Evolutionary conservation across 2,113 vertebrate species (phyloP).

Genomic region (Oryzias woworae): DNA sequence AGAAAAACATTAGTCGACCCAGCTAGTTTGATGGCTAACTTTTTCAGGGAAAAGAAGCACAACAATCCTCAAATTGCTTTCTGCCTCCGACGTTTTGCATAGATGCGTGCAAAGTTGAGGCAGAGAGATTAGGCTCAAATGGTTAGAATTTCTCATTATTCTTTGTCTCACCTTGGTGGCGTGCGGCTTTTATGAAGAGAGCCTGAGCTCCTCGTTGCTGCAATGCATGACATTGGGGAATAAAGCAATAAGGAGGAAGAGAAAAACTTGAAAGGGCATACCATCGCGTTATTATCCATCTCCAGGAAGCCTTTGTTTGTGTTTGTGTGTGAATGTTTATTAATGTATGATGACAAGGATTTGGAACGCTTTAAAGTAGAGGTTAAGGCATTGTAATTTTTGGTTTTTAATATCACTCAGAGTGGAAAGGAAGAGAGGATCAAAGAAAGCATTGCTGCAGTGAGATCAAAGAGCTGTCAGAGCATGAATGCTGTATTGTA

Average conservation of each 20-base stretch:
- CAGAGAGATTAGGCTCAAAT: slow-evolving; percentile 60
- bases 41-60: slow-evolving; percentile 42
- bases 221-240: slow-evolving; percentile 61
- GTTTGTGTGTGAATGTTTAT: slow-evolving; percentile 46
- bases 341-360: slow-evolving; percentile 64
- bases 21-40: slow-evolving; percentile 67
- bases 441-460: slow-evolving; percentile 54
- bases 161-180: slow-evolving; percentile 58
- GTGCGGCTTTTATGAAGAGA: slow-evolving; percentile 58
- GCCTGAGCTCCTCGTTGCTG: slow-evolving; percentile 40
- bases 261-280: slow-evolving; percentile 50
- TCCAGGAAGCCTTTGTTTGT: slow-evolving; percentile 52
- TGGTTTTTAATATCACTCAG: slow-evolving; percentile 61
- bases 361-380: slow-evolving; percentile 48
- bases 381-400: slow-evolving; percentile 45
- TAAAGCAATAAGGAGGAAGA: slow-evolving; percentile 63
- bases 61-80: slow-evolving; percentile 56
- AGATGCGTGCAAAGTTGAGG: slow-evolving; percentile 41
- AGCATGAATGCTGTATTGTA: slow-evolving; percentile 48
- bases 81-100: slow-evolving; percentile 51
- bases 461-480: slow-evolving; percentile 58
- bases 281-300: slow-evolving; percentile 60
- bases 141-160: slow-evolving; percentile 64
- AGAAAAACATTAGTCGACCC: slow-evolving; percentile 72
- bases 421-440: slow-evolving; percentile 56